Conservation (phyloP, 2,113 vertebrate genomes). For the Pygoscelis adeliae region DNA sequence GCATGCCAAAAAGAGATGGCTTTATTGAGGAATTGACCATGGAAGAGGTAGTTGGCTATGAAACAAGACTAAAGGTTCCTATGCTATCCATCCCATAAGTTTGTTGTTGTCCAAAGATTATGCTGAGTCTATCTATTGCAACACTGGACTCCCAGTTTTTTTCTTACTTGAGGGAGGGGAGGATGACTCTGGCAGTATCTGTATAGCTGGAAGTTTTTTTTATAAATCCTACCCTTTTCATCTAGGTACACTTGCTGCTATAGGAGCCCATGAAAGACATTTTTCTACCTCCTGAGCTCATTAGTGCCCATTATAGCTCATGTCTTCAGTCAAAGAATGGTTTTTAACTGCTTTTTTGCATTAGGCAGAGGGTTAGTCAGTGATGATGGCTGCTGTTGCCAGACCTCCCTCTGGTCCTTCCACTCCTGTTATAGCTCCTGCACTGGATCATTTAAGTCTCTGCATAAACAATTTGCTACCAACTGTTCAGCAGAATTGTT, state of each 20-base stretch:
- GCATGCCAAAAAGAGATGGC: background rate
- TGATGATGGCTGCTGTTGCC: background rate
- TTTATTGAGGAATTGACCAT: background rate
- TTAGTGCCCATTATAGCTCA: background rate
- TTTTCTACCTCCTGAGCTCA: background rate
- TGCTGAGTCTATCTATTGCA: background rate
- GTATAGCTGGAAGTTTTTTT: background rate
- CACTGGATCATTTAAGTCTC: background rate
- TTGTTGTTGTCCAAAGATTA: background rate
- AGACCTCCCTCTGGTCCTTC: background rate
- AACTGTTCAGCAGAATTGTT: background rate
- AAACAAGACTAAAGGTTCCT: background rate
- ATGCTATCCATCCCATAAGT: background rate
- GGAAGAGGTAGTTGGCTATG: background rate
- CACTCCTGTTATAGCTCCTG: background rate
- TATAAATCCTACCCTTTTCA: background rate
- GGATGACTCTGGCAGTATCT: background rate
- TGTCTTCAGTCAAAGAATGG: background rate
- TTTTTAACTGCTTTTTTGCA: background rate
- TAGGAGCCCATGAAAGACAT: background rate
- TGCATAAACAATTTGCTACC: background rate
- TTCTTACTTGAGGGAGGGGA: background rate
- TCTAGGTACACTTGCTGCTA: background rate
- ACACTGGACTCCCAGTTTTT: rapidly evolving
- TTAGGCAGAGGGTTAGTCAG: background rate